Percentiles rank a stretch among this genome's conserved stretches.
These are phyloP conservation scores for Caenorhabditis panamensis DNA, from an alignment of 2,888 invertebrate genomes.

Conservation along the genomic window DNA sequence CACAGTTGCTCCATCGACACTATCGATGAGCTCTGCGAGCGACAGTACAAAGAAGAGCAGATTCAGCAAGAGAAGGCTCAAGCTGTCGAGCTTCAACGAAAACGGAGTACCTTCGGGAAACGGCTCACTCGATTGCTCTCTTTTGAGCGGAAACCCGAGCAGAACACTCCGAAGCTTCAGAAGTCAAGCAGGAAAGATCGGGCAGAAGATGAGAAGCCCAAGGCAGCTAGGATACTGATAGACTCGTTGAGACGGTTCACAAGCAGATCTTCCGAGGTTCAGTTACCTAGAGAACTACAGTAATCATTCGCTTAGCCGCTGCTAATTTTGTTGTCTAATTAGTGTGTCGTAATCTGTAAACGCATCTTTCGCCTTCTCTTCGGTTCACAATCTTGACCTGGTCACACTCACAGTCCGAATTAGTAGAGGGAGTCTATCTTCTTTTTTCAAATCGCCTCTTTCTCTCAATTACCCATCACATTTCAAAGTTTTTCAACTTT, in stretches of 20 bases:
- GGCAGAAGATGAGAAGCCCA: constrained; percentile 6
- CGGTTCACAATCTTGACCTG: background rate
- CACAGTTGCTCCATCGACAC: constrained; percentile 51
- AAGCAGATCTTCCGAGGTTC: constrained; percentile 43
- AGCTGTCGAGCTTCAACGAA: constrained; percentile 24
- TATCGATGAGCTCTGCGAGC: constrained; percentile 58
- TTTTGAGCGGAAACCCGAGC: constrained; percentile 25
- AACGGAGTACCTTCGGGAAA: constrained; percentile 41
- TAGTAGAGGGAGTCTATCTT: background rate
- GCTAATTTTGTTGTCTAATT: background rate
- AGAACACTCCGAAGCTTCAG: constrained; percentile 1
- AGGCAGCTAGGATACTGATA: constrained; percentile 23
- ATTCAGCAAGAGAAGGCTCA: constrained; percentile 23
- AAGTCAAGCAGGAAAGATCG: constrained; percentile 2
- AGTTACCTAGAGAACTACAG: background rate
- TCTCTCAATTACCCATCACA: background rate
- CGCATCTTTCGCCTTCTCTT: background rate
- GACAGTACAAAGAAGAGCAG: constrained; percentile 49
- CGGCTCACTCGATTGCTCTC: constrained; percentile 36
- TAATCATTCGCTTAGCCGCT: background rate
- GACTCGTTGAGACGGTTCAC: constrained; percentile 38
- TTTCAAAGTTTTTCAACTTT: background rate
- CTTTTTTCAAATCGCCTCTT: background rate
- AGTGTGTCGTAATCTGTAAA: background rate
- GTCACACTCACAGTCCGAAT: background rate